Conservation (phyloP, 2,888 invertebrate species). For the Ectropis crepuscularia region DNA sequence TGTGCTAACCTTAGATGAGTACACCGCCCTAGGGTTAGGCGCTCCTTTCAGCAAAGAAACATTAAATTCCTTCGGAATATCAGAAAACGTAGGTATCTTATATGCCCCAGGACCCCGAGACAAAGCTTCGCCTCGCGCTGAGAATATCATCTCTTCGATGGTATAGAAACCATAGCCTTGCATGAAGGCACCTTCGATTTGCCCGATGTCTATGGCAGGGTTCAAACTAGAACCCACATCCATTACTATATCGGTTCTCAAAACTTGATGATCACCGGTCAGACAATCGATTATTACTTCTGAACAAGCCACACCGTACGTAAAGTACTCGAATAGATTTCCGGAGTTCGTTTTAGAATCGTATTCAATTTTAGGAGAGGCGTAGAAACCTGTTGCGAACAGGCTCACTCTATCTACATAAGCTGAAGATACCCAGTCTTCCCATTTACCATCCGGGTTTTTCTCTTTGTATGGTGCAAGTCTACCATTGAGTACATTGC, state of each 20-base stretch:
- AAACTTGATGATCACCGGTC: conserved; percentile 93
- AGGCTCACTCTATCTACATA: conserved; percentile 88
- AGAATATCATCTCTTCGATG: conserved; percentile 92
- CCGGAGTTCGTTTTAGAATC: conserved; percentile 87
- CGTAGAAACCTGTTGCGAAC: conserved; percentile 90
- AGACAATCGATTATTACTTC: conserved; percentile 95
- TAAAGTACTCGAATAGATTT: conserved; percentile 89
- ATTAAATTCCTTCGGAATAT: conserved; percentile 93
- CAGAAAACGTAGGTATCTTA: conserved; percentile 93
- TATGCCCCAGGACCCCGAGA: conserved; percentile 94
- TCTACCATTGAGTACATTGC: conserved; percentile 86
- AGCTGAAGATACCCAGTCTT: conserved; percentile 90
- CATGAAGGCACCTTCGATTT: conserved; percentile 94
- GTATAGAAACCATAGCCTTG: conserved; percentile 95
- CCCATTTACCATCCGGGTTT: conserved; percentile 90
- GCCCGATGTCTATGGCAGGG: conserved; percentile 95
- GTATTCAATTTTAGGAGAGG: conserved; percentile 87
- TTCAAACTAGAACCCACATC: conserved; percentile 95
- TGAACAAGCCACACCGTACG: conserved; percentile 91
- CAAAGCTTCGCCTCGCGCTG: conserved; percentile 88
- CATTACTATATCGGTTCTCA: conserved; percentile 95
- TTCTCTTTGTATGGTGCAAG: conserved; percentile 87
- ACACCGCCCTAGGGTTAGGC: conserved; percentile 92
- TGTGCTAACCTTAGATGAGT: conserved; percentile 91
- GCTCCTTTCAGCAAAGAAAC: conserved; percentile 92